phyloP scores from a whole-genome alignment of 2,113 vertebrate species.

The Ameiurus melas region DNA sequence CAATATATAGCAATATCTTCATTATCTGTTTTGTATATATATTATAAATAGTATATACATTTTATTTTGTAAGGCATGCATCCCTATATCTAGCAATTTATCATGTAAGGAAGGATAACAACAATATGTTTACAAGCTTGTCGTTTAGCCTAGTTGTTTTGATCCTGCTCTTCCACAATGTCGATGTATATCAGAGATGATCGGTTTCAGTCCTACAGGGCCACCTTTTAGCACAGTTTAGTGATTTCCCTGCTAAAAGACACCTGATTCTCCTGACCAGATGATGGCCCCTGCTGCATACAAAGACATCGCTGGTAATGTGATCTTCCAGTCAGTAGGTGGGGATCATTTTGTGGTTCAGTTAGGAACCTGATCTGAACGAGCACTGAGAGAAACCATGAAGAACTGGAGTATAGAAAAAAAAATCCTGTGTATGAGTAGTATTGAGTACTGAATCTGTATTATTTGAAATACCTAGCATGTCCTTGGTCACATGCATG shows the following conservation, averaged over 20 bases:
- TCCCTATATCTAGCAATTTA: background rate
- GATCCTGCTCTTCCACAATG: background rate
- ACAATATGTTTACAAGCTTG: background rate
- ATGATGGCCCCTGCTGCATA: background rate
- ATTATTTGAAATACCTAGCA: background rate
- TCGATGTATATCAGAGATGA: background rate
- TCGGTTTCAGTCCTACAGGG: background rate
- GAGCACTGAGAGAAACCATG: background rate
- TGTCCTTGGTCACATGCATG: background rate
- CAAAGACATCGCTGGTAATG: background rate
- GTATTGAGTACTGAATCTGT: background rate
- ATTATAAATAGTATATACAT: no score
- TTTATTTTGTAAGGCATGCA: background rate
- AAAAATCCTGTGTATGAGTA: background rate
- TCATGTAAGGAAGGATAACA: background rate
- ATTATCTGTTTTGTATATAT: no score
- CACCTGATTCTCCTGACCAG: background rate
- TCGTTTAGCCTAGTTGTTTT: background rate
- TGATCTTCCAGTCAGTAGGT: slow-evolving; percentile 2
- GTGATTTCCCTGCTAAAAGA: background rate
- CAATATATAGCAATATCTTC: no score
- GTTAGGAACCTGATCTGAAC: background rate
- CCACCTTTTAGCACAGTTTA: background rate
- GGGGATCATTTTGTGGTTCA: background rate
- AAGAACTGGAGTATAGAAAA: background rate